These are phyloP conservation scores for Arctocebus calabarensis DNA, from an alignment of 2,797 vertebrate species.

Conservation along the genomic window DNA sequence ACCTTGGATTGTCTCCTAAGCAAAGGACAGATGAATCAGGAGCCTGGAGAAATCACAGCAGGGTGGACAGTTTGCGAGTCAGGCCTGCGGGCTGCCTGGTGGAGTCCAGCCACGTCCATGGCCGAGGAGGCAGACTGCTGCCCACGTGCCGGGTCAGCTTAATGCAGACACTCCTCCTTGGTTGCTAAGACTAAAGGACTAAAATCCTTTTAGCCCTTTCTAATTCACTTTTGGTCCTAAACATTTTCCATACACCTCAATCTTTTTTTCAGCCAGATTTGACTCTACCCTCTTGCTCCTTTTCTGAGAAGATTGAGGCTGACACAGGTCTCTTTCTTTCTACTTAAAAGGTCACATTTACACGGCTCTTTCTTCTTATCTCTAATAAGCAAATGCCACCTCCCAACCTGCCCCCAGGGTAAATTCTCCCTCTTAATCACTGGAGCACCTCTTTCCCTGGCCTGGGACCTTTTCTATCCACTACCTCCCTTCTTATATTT, in stretches of 20 bases:
- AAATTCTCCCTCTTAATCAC: background rate
- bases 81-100: background rate
- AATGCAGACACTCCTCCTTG: background rate
- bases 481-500: background rate
- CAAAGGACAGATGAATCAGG: background rate
- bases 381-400: background rate
- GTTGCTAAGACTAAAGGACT: too few relatives aligned
- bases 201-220: background rate
- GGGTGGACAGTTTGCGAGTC: background rate
- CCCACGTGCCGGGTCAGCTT: background rate
- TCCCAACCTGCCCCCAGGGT: background rate
- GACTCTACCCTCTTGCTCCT: background rate
- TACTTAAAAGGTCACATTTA: background rate
- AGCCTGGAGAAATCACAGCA: background rate
- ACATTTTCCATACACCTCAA: background rate
- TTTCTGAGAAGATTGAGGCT: background rate
- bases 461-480: background rate
- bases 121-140: background rate
- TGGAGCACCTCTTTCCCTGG: background rate
- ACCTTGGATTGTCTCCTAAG: background rate
- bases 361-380: background rate
- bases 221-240: background rate
- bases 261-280: background rate
- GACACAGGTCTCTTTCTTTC: background rate
- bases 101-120: background rate